Base-by-base conservation (phyloP, 2,113 vertebrate species). In the Piprites chloris region DNA sequence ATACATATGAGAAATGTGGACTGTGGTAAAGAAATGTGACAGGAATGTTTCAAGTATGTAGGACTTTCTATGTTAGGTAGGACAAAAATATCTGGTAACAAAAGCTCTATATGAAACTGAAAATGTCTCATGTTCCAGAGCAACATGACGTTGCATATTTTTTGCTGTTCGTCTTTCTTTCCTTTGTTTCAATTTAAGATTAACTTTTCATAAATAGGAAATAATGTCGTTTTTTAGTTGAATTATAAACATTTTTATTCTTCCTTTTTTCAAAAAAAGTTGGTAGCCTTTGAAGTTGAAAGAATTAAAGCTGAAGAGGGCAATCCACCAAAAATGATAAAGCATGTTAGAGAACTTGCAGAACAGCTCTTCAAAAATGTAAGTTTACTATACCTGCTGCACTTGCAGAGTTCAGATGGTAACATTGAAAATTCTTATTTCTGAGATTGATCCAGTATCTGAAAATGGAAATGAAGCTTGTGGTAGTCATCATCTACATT, bases 361-460 rank as follows among this genome's bases (percentile, higher is more conserved):
- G 99, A 99, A 90, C 99, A 99, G 71, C 98, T 99, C 9, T 98
- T 99, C 95, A 99, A 97, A 98, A 99, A 99, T 89, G 99, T 99
- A 97, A 99, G 99, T 98, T 82, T 22, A 67, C 68, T 87, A 3
- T 81, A 55, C 50, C 53, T 96, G 27, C 61, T 72, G 20, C 24
- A 46, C 26, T 50, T 87, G 1, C 67, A 85, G 14, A 82, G 16
- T 76, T 72, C 75, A 61, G 39, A 63, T 72, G 42, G 33, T 93
- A 86, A 78, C 14, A 16, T 8, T 91, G 71, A 56, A 87, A 84
- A 50, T 58, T 75, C 14, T 30, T 14, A 33, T 77, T 80, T 83
- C 61, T 88, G 83, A 92, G 35, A 23, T 37, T 65, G 24, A 88
- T 92, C 59, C 30, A 55, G 5, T 81, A 8, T 88, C 61, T 85